A percentile compares a stretch with the other conserved stretches of the same genome.
These are phyloP conservation scores for Eutrigla gurnardus DNA, from an alignment of 2,797 vertebrate genomes.

Conservation along the genomic window DNA sequence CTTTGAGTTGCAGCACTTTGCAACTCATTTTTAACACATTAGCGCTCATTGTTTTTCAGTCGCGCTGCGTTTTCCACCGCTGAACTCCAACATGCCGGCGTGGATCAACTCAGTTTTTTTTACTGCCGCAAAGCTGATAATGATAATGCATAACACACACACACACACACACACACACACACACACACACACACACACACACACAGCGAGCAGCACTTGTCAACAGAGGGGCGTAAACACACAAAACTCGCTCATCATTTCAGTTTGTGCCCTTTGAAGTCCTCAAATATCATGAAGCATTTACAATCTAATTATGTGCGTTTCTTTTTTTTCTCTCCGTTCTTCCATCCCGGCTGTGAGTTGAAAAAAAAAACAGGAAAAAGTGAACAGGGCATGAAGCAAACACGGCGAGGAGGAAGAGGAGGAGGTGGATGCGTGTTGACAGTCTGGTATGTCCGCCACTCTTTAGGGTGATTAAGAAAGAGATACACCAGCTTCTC, in stretches of 20 bases:
- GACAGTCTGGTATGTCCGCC: conserved; percentile 78
- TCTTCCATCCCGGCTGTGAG: conserved; percentile 57
- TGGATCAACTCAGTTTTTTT: conserved; percentile 66
- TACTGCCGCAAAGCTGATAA: conserved; percentile 61
- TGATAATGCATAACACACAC: conserved; percentile 65
- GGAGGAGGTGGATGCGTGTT: conserved; percentile 66
- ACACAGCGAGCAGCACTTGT: conserved; percentile 26
- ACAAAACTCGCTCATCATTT: conserved; percentile 57
- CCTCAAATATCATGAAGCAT: conserved; percentile 79
- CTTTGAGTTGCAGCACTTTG: conserved; percentile 72
- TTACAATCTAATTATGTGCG: conserved; percentile 80
- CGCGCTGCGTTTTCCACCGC: conserved; percentile 38
- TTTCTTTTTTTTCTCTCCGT: conserved; percentile 38
- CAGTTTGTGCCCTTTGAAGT: conserved; percentile 78
- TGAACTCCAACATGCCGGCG: conserved; percentile 66
- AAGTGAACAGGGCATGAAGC: conserved; percentile 16
- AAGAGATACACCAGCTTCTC: conserved; percentile 43
- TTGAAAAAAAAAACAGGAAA: conserved; percentile 26
- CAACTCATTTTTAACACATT: conserved; percentile 76
- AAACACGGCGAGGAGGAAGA: conserved; percentile 37
- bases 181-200: too few relatives aligned
- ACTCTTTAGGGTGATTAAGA: conserved; percentile 72
- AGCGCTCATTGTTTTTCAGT: conserved; percentile 78
- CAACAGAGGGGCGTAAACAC: conserved; percentile 45
- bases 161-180: too few relatives aligned